Percentiles rank a stretch among this genome's conserved stretches.
phyloP scores from a whole-genome alignment of 2,888 invertebrate species.

The Lepetodrilus schrolli region DNA sequence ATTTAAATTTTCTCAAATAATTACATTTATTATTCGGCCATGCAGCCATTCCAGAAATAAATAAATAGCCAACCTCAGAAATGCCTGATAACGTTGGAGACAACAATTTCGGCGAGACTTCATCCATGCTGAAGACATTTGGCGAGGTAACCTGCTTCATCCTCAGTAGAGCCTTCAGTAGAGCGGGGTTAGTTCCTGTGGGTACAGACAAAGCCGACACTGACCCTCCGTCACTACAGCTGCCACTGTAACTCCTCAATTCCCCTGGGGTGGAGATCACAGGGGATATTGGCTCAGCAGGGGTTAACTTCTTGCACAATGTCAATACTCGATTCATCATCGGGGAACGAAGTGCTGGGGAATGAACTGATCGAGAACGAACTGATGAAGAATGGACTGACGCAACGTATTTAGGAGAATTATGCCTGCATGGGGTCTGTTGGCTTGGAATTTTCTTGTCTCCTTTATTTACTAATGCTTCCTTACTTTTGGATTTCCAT shows the following conservation, averaged over 20 bases:
- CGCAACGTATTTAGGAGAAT: too few species aligned
- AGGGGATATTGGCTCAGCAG: not conserved
- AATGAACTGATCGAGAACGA: too few species aligned
- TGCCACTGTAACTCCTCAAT: not conserved
- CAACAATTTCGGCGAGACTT: conserved; percentile 45
- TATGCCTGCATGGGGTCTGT: too few species aligned
- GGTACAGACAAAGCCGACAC: not conserved
- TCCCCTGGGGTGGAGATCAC: not conserved
- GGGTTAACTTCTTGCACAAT: not conserved
- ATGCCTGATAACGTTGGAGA: conserved; percentile 56
- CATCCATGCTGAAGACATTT: not conserved
- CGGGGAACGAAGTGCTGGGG: too few species aligned
- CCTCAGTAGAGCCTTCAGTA: conserved; percentile 39
- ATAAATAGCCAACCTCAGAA: conserved; percentile 44
- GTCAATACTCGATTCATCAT: not conserved
- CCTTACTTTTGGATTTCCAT: too few species aligned
- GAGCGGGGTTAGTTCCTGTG: conserved; percentile 35
- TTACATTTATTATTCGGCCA: not conserved
- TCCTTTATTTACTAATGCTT: too few species aligned
- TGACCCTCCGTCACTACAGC: not conserved
- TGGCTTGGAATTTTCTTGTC: too few species aligned
- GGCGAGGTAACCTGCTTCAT: conserved; percentile 37
- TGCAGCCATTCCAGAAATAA: not conserved
- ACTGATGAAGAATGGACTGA: too few species aligned
- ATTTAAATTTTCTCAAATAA: too few species aligned